These are phyloP conservation scores for Drosophila nigricruria DNA, from an alignment of 2,888 invertebrate genomes.

Conservation along the genomic window DNA sequence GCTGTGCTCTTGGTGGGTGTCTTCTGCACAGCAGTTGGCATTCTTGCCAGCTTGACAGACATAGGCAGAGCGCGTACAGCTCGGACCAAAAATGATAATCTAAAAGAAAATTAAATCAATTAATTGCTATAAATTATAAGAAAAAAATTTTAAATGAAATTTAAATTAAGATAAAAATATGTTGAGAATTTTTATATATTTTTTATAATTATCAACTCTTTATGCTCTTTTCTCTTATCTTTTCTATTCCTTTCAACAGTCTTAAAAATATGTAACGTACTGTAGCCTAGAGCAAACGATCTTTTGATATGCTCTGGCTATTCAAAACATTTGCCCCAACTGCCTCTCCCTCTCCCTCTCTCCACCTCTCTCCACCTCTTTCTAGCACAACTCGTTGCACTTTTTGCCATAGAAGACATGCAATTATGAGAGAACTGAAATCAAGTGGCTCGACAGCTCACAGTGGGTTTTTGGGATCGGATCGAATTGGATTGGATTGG, in stretches of 20 bases:
- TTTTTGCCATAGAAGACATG: conserved; percentile 52
- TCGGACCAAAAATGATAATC: background rate
- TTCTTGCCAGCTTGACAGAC: conserved; percentile 58
- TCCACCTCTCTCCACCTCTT: background rate
- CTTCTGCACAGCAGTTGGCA: conserved; percentile 65
- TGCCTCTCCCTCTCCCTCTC: background rate
- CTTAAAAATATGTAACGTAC: conserved; percentile 3
- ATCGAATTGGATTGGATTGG: conserved; percentile 12
- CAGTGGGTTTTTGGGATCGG: conserved; percentile 34
- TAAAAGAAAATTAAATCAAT: background rate
- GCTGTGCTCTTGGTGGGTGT: conserved; percentile 39
- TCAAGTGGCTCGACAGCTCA: conserved; percentile 72
- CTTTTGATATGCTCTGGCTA: conserved; percentile 12
- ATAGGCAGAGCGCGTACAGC: conserved; percentile 33
- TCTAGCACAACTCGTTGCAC: conserved; percentile 17
- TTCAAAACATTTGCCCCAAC: conserved; percentile 7
- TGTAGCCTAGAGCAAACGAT: conserved; percentile 30
- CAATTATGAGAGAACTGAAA: conserved; percentile 72
- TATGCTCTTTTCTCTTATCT: background rate
- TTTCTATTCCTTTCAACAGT: background rate
- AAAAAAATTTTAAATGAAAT: background rate
- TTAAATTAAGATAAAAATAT: background rate
- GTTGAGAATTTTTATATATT: background rate
- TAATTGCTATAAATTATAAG: background rate
- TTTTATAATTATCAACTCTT: background rate